Conservation (phyloP, 2,888 invertebrate species). For the Conistra vaccinii region DNA sequence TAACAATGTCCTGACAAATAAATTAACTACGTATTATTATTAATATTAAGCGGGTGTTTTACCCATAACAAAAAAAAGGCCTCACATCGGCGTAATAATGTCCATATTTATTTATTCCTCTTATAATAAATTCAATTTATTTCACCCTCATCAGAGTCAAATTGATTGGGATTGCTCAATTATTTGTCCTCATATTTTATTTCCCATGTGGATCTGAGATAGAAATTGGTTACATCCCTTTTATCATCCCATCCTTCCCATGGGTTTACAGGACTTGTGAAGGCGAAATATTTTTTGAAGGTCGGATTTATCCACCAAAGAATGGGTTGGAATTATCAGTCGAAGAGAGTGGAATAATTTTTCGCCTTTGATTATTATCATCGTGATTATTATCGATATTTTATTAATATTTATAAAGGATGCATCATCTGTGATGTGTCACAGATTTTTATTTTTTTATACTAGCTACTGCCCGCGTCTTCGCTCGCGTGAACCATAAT, state of each 20-base stretch:
- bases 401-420: no score
- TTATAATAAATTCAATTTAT: slow-evolving; percentile 51
- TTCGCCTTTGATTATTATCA: no score
- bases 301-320: neutral
- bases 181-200: slow-evolving; percentile 38
- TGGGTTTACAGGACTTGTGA: neutral
- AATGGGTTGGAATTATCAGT: no score
- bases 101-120: neutral
- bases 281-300: neutral
- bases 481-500: no score
- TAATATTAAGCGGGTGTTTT: neutral
- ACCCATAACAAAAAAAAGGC: neutral
- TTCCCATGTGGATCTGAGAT: slow-evolving; percentile 24
- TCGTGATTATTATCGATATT: no score
- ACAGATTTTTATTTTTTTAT: no score
- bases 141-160: slow-evolving; percentile 33
- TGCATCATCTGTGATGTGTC: no score
- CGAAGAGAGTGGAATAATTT: no score
- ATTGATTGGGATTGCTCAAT: slow-evolving; percentile 49
- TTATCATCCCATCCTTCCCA: slow-evolving; percentile 16
- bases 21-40: no score
- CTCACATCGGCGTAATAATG: neutral
- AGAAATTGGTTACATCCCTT: slow-evolving; percentile 27
- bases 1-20: neutral
- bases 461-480: no score